These are phyloP conservation scores for Sylvietta virens DNA, from an alignment of 2,113 vertebrate species.

Conservation along the genomic window DNA sequence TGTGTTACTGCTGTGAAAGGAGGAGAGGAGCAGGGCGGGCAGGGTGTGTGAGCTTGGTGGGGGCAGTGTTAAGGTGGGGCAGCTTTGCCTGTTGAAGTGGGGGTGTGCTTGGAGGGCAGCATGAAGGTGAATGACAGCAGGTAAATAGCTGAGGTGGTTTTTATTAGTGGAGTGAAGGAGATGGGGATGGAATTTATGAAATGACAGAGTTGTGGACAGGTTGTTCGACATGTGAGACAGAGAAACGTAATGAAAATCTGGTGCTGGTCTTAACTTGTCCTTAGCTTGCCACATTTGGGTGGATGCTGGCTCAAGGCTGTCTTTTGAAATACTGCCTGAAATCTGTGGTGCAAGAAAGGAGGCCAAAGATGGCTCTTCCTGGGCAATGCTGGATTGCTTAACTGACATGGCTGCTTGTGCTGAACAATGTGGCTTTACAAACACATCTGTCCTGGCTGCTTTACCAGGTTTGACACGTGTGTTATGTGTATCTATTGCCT, in stretches of 20 bases:
- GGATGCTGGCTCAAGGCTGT: neutral
- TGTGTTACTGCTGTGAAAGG: neutral
- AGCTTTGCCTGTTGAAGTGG: neutral
- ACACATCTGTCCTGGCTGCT: neutral
- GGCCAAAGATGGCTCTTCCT: neutral
- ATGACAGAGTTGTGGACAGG: neutral
- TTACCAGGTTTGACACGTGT: neutral
- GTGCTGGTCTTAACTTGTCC: conserved; percentile 20
- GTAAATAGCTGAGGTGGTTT: neutral
- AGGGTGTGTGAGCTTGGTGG: neutral
- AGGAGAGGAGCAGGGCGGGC: neutral
- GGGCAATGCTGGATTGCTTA: neutral
- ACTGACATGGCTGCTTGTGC: neutral
- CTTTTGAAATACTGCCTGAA: neutral
- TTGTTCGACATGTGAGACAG: neutral
- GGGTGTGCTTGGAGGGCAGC: neutral
- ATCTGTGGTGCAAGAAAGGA: neutral
- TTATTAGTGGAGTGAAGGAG: neutral
- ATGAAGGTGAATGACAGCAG: neutral
- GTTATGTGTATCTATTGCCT: neutral
- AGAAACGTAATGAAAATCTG: neutral
- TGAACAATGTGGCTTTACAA: neutral
- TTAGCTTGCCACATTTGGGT: neutral
- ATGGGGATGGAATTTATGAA: neutral
- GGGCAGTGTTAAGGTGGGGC: neutral